These are phyloP conservation scores for Pyrochroa serraticornis DNA, from an alignment of 2,888 invertebrate species.

Conservation along the genomic window DNA sequence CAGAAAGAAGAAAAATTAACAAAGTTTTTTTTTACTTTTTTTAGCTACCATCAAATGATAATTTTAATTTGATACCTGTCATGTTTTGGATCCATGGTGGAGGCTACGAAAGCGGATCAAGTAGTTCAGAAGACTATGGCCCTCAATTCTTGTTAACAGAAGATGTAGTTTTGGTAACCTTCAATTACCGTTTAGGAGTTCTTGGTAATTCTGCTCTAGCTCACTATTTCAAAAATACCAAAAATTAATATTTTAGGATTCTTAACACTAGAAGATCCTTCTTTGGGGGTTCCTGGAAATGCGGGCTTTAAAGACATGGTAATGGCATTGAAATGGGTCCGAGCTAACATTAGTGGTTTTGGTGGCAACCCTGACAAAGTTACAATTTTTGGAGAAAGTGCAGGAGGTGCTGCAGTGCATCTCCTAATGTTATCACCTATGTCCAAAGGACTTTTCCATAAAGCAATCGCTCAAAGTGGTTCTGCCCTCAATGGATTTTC, in stretches of 20 bases:
- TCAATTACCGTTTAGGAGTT: conserved; percentile 53
- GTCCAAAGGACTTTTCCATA: conserved; percentile 48
- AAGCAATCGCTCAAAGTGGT: conserved; percentile 46
- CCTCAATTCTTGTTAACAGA: conserved; percentile 52
- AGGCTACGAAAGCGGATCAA: conserved; percentile 50
- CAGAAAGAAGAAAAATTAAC: not conserved
- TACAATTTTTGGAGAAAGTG: conserved; percentile 62
- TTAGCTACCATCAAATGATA: conserved; percentile 25
- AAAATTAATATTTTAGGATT: conserved; percentile 51
- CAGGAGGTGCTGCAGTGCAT: conserved; percentile 59
- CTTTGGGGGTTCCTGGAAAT: conserved; percentile 60
- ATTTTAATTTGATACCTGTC: conserved; percentile 46
- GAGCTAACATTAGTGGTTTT: conserved; percentile 58
- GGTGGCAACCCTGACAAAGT: conserved; percentile 61
- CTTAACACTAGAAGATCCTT: conserved; percentile 56
- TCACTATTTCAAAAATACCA: not conserved
- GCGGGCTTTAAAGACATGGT: conserved; percentile 61
- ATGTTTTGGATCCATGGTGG: conserved; percentile 58
- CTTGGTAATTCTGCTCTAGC: conserved; percentile 44
- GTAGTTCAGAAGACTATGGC: conserved; percentile 46
- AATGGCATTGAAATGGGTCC: conserved; percentile 60
- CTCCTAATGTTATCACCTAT: conserved; percentile 58
- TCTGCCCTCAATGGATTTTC: conserved; percentile 38
- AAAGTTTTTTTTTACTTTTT: not conserved
- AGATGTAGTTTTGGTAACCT: conserved; percentile 52